Conservation (phyloP, 2,888 invertebrate species). For the Minunthozetes semirufus region DNA sequence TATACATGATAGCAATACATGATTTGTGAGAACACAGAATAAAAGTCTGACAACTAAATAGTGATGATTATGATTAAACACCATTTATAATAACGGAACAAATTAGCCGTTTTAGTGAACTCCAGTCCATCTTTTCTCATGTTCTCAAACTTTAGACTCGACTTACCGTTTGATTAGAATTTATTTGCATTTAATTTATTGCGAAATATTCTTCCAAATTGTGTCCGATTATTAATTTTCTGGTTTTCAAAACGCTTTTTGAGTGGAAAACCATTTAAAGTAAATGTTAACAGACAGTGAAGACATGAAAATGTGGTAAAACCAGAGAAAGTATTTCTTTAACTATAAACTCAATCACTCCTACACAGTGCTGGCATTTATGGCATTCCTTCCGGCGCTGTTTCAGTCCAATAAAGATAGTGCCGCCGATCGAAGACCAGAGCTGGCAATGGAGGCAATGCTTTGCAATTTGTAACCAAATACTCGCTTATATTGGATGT, state of each 20-base stretch:
- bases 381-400: conserved; percentile 30
- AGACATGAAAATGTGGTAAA: conserved; percentile 15
- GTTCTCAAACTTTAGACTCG: background rate
- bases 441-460: background rate
- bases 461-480: conserved; percentile 12
- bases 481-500: background rate
- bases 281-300: background rate
- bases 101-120: background rate
- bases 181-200: background rate
- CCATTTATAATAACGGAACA: conserved; percentile 23
- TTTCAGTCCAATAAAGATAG: conserved; percentile 19
- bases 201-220: background rate
- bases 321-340: conserved; percentile 16
- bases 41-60: conserved; percentile 17
- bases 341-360: conserved; percentile 15
- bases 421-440: background rate
- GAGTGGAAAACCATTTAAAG: conserved; percentile 2
- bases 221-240: conserved; percentile 4
- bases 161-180: conserved; percentile 14
- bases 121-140: background rate
- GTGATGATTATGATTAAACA: conserved; percentile 17
- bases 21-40: conserved; percentile 21
- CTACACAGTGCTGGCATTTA: conserved; percentile 24
- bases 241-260: conserved; percentile 3
- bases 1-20: background rate